Conservation (phyloP, 1,140 invertebrate species). For the Drosophila tropicalis region DNA sequence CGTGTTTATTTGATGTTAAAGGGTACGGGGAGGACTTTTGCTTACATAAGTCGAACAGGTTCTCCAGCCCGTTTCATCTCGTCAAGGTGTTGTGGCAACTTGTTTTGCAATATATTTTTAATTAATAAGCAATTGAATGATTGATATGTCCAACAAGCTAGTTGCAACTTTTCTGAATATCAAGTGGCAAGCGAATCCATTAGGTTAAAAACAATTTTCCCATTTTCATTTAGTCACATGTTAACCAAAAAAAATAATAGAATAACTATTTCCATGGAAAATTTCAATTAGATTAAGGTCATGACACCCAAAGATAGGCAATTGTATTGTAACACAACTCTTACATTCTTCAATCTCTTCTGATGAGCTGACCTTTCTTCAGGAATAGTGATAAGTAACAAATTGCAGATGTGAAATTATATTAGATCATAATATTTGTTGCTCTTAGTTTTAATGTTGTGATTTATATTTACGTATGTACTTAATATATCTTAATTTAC, state of each 20-base stretch:
- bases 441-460: slow-evolving; percentile 10
- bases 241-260: too few relatives aligned
- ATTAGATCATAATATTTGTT: not conserved
- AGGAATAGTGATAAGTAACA: too few relatives aligned
- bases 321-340: too few relatives aligned
- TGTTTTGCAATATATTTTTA: slow-evolving; percentile 57
- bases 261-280: too few relatives aligned
- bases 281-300: too few relatives aligned
- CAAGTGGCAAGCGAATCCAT: not conserved
- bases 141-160: not conserved
- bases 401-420: not conserved
- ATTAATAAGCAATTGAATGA: slow-evolving; percentile 37
- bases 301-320: too few relatives aligned
- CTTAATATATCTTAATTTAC: not conserved
- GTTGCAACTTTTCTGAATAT: not conserved
- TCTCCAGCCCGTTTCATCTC: slow-evolving; percentile 29
- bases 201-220: too few relatives aligned
- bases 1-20: slow-evolving; percentile 22
- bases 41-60: not conserved
- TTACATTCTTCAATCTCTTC: too few relatives aligned
- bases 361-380: too few relatives aligned
- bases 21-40: not conserved
- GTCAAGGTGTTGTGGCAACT: slow-evolving; percentile 63
- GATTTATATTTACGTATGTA: not conserved
- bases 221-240: too few relatives aligned